A percentile compares a stretch with the other conserved stretches of the same genome.
phyloP scores from a whole-genome alignment of 2,797 vertebrate species.

The Sebastes umbrosus region DNA sequence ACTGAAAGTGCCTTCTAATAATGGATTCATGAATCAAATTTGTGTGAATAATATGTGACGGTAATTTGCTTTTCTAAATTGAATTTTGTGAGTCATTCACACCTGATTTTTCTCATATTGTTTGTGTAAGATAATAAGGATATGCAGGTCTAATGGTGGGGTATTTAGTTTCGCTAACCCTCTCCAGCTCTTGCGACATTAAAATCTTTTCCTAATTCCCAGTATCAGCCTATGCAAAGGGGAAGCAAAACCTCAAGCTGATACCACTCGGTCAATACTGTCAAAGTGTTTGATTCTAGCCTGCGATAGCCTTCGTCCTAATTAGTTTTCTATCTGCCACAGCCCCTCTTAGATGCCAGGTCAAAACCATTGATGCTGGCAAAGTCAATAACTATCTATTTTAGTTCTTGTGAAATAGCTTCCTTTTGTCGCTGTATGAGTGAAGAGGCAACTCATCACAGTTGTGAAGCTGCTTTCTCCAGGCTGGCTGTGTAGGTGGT shows the following conservation, averaged over 20 bases:
- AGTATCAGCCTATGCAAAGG: conserved; percentile 4
- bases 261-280: conserved; percentile 51
- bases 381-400: conserved; percentile 64
- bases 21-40: background rate
- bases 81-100: background rate
- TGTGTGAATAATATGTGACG: background rate
- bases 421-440: conserved; percentile 10
- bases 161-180: background rate
- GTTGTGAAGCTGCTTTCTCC: conserved; percentile 26
- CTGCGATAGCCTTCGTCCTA: conserved; percentile 53
- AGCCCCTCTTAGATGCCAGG: conserved; percentile 50
- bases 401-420: conserved; percentile 14
- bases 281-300: conserved; percentile 58
- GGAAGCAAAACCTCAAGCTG: conserved; percentile 24
- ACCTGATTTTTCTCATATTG: background rate
- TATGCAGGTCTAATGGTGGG: background rate
- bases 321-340: conserved; percentile 65
- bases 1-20: background rate
- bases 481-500: conserved; percentile 54
- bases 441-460: conserved; percentile 22
- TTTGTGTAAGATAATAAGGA: background rate
- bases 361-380: conserved; percentile 47
- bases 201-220: conserved; percentile 12
- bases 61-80: background rate
- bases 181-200: background rate